Conservation (phyloP, 2,113 vertebrate genomes). For the Bos javanicus region DNA sequence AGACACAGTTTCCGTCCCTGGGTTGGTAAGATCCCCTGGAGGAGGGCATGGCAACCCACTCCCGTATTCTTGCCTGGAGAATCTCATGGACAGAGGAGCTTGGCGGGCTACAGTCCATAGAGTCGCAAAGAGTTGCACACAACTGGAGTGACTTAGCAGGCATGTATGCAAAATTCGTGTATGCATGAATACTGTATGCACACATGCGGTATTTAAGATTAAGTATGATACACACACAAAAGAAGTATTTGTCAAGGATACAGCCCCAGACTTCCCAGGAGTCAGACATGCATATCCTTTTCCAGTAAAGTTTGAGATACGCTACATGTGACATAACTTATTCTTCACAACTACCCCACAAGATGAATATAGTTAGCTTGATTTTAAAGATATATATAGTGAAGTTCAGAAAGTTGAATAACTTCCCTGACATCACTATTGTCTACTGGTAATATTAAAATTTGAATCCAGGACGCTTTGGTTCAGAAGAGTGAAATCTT, state of each 20-base stretch:
- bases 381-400: background rate
- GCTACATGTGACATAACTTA: background rate
- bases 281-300: background rate
- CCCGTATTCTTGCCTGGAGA: background rate
- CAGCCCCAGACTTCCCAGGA: background rate
- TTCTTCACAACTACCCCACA: background rate
- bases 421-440: background rate
- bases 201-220: background rate
- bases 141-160: background rate
- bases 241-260: background rate
- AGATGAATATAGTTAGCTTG: background rate
- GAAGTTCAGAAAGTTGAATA: background rate
- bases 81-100: background rate
- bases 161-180: background rate
- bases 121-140: fast-evolving
- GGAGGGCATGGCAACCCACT: no score
- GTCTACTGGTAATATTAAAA: background rate
- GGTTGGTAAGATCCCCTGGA: no score
- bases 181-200: no score
- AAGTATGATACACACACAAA: background rate
- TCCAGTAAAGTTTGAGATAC: background rate
- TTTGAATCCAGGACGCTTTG: background rate
- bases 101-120: background rate
- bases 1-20: no score
- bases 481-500: background rate